phyloP scores from a whole-genome alignment of 2,888 invertebrate genomes.

The Caradrina kadenii region DNA sequence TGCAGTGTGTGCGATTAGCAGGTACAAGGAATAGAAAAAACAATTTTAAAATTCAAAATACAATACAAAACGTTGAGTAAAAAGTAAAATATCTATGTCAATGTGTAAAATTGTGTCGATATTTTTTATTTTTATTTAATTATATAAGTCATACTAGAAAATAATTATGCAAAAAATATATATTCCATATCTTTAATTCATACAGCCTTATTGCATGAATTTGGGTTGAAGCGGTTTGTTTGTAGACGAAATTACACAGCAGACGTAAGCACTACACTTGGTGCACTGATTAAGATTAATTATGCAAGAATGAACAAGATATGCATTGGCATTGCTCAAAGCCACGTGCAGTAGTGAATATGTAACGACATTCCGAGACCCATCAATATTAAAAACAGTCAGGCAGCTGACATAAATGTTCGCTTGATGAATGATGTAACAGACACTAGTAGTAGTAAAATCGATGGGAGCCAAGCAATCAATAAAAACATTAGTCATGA shows the following conservation, averaged over 20 bases:
- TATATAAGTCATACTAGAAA: too few species aligned
- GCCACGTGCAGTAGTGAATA: conserved; percentile 57
- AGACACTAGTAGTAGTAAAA: conserved; percentile 22
- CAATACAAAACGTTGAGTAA: too few species aligned
- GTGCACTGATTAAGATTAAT: conserved; percentile 40
- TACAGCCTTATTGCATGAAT: too few species aligned
- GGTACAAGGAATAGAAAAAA: too few species aligned
- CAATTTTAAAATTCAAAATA: too few species aligned
- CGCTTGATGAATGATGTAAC: conserved; percentile 48
- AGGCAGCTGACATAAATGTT: conserved; percentile 37
- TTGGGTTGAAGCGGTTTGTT: conserved; percentile 7
- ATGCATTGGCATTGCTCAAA: conserved; percentile 47
- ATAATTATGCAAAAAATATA: too few species aligned
- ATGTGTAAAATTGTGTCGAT: too few species aligned
- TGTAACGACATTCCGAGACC: conserved; percentile 42
- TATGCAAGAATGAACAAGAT: conserved; percentile 47
- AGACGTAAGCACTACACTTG: conserved; percentile 12
- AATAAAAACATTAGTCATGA: conserved; percentile 38
- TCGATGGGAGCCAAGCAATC: conserved; percentile 35
- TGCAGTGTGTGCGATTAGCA: too few species aligned
- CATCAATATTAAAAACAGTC: conserved; percentile 51
- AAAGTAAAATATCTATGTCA: too few species aligned
- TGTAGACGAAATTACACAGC: conserved; percentile 27
- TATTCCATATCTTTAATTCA: too few species aligned
- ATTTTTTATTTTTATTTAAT: too few species aligned